Evolutionary conservation across 1,140 invertebrate species (phyloP).

Genomic region (Drusus annulatus): DNA sequence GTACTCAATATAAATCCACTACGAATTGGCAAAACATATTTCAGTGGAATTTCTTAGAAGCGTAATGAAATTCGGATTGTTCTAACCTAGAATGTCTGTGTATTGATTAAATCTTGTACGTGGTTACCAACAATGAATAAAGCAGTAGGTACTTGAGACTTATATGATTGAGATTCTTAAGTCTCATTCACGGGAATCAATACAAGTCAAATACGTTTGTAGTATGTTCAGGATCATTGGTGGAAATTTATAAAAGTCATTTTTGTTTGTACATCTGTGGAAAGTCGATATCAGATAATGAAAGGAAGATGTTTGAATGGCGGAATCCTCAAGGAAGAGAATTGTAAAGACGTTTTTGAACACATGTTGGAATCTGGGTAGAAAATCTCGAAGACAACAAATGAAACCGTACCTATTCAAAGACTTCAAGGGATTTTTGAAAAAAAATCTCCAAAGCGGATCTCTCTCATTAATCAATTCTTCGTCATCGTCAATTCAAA

Average conservation of each 20-base stretch:
- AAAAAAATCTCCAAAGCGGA: no score
- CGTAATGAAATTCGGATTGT: no score
- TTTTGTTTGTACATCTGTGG: not conserved
- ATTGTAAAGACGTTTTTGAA: not conserved
- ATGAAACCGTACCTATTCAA: not conserved
- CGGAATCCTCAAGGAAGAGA: not conserved
- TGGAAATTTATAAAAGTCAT: slow-evolving; percentile 21
- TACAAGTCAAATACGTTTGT: not conserved
- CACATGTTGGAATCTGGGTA: not conserved
- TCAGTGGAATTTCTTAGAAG: no score
- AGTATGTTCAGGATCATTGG: not conserved
- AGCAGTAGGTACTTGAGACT: no score
- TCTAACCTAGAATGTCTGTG: no score
- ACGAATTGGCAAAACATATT: no score
- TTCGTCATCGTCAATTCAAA: no score
- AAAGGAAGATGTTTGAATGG: not conserved
- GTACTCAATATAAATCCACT: no score
- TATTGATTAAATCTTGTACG: no score
- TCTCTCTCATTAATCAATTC: no score
- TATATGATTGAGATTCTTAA: no score
- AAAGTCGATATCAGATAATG: not conserved
- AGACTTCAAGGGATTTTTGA: not conserved
- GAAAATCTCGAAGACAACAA: slow-evolving; percentile 4
- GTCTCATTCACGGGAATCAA: not conserved
- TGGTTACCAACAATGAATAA: no score